These are phyloP conservation scores for Hylaeus anthracinus DNA, from an alignment of 1,140 invertebrate genomes.

Conservation along the genomic window DNA sequence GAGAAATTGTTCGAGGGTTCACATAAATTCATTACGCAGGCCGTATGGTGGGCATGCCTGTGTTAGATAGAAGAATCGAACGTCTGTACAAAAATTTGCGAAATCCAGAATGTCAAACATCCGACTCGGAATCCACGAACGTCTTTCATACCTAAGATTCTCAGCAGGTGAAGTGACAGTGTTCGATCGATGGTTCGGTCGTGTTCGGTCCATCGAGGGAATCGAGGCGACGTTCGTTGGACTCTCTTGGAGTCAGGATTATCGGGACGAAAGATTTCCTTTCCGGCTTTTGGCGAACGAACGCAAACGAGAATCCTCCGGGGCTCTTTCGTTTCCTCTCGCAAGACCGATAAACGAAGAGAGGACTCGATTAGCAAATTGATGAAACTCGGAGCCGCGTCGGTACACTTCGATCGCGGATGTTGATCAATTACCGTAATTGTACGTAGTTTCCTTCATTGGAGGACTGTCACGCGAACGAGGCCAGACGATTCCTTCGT, in stretches of 20 bases:
- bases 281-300: neutral
- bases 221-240: neutral
- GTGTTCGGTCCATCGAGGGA: neutral
- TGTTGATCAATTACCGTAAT: slow-evolving; percentile 65
- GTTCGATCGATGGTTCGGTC: too few species aligned
- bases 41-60: too few species aligned
- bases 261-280: slow-evolving; percentile 10
- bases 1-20: too few species aligned
- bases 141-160: too few species aligned
- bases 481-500: slow-evolving; percentile 18
- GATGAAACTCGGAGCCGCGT: slow-evolving; percentile 15
- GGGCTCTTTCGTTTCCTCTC: slow-evolving; percentile 11
- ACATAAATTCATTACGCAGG: too few species aligned
- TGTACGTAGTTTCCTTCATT: slow-evolving; percentile 27
- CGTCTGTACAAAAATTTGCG: too few species aligned
- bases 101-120: too few species aligned
- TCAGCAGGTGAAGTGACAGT: too few species aligned
- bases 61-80: too few species aligned
- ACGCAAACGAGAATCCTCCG: neutral
- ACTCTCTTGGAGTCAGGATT: neutral
- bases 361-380: slow-evolving; percentile 59
- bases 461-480: slow-evolving; percentile 46
- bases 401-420: slow-evolving; percentile 41
- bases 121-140: too few species aligned
- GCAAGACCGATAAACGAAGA: neutral